Evolutionary conservation across 2,113 vertebrate genomes (phyloP).

Genomic region (Hiodon tergisus): DNA sequence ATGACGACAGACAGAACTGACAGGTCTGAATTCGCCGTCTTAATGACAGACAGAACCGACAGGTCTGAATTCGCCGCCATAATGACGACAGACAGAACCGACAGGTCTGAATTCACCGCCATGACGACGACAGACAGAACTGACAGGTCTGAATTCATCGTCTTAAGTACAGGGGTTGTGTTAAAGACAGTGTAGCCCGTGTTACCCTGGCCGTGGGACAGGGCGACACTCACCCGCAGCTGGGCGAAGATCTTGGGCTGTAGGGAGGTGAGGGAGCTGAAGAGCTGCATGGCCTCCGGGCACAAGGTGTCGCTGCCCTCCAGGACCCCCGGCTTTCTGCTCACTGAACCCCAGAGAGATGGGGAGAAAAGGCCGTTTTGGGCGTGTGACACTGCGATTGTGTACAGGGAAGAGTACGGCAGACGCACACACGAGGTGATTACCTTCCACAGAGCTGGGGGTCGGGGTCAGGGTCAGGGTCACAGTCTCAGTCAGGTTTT

Average conservation of each 20-base stretch:
- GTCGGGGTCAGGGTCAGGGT: constrained; percentile 69
- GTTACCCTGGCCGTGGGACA: not conserved
- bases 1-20: too few relatives aligned
- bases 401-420: not conserved
- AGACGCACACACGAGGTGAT: not conserved
- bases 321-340: constrained; percentile 22
- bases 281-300: constrained; percentile 59
- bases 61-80: not conserved
- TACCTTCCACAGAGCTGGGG: constrained; percentile 63
- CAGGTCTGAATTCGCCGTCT: not conserved
- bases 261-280: constrained; percentile 66
- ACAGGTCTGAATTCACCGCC: too few relatives aligned
- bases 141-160: too few relatives aligned
- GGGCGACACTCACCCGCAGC: constrained; percentile 57
- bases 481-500: constrained; percentile 70
- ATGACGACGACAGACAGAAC: too few relatives aligned
- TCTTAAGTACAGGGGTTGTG: too few relatives aligned
- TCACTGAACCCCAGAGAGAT: constrained; percentile 10
- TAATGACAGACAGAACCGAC: not conserved
- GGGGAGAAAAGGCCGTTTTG: not conserved
- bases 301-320: constrained; percentile 45
- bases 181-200: not conserved
- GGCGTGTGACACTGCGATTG: not conserved
- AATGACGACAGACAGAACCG: too few relatives aligned
- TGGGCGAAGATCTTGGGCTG: constrained; percentile 77